phyloP scores from a whole-genome alignment of 2,113 vertebrate genomes.

The Lota lota region DNA sequence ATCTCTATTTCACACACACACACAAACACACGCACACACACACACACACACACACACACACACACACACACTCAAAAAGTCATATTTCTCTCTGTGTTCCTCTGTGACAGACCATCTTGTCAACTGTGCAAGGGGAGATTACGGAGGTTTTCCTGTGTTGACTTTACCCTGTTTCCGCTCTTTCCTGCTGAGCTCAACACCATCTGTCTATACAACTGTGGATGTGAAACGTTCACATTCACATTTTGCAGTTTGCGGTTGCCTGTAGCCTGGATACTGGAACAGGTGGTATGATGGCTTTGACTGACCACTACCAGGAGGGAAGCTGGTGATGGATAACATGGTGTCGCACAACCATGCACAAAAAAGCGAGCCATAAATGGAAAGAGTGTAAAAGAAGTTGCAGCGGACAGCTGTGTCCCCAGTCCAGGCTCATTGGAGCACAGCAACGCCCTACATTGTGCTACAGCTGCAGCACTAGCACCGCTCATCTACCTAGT shows the following conservation, averaged over 20 bases:
- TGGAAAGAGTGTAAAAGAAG: conserved; percentile 1
- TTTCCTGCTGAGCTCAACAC: conserved; percentile 27
- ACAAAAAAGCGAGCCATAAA: conserved; percentile 18
- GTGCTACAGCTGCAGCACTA: conserved; percentile 14
- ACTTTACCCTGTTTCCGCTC: conserved; percentile 25
- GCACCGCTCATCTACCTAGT: conserved; percentile 4
- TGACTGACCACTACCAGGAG: conserved; percentile 28
- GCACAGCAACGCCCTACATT: conserved; percentile 43
- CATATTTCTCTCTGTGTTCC: neutral
- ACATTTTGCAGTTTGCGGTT: conserved; percentile 17
- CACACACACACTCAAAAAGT: neutral
- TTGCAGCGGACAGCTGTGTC: conserved; percentile 47
- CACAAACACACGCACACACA: neutral
- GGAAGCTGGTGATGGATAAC: conserved; percentile 2
- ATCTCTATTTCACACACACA: neutral
- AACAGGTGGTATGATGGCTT: conserved; percentile 30
- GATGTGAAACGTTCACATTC: conserved; percentile 12
- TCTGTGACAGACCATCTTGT: conserved; percentile 21
- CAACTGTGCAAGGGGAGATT: conserved; percentile 7
- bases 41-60: neutral
- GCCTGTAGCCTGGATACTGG: conserved; percentile 21
- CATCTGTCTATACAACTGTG: conserved; percentile 25
- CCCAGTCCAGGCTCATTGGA: conserved; percentile 39
- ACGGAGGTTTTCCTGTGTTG: conserved; percentile 47
- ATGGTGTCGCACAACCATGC: neutral